Conservation (phyloP, 2,888 invertebrate species). For the Drosophila monieri region DNA sequence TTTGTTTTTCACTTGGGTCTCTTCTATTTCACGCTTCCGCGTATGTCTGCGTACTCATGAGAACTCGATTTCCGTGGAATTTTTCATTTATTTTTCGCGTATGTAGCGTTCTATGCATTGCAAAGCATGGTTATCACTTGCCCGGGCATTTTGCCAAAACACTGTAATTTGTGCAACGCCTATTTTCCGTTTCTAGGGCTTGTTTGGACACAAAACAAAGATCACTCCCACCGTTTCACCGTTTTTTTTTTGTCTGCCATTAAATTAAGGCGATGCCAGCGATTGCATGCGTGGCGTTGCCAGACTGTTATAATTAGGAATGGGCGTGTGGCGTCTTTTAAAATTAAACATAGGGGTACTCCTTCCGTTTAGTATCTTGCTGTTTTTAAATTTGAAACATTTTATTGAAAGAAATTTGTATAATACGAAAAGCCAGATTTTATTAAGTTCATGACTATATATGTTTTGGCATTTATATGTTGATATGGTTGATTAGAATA, state of each 20-base stretch:
- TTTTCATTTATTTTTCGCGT: conserved; percentile 34
- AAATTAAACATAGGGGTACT: background rate
- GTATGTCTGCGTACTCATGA: conserved; percentile 47
- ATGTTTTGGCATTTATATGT: no score
- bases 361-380: no score
- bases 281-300: conserved; percentile 1
- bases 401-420: no score
- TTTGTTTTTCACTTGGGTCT: conserved; percentile 48
- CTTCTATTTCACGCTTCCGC: conserved; percentile 57
- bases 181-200: conserved; percentile 29
- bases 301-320: background rate
- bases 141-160: conserved; percentile 48
- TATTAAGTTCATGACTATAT: no score
- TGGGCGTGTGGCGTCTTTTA: conserved; percentile 3
- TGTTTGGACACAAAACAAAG: conserved; percentile 44
- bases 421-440: no score
- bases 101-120: conserved; percentile 43
- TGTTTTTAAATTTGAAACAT: no score
- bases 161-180: conserved; percentile 36
- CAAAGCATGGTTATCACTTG: conserved; percentile 36
- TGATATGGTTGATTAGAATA: no score
- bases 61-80: conserved; percentile 41
- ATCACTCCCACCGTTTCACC: conserved; percentile 51
- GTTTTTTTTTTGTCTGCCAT: conserved; percentile 2
- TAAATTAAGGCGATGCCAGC: conserved; percentile 4